A percentile compares a stretch with the other conserved stretches of the same genome.
Evolutionary conservation across 2,797 vertebrate species (phyloP).

Genomic region (Smutsia temminckii): DNA sequence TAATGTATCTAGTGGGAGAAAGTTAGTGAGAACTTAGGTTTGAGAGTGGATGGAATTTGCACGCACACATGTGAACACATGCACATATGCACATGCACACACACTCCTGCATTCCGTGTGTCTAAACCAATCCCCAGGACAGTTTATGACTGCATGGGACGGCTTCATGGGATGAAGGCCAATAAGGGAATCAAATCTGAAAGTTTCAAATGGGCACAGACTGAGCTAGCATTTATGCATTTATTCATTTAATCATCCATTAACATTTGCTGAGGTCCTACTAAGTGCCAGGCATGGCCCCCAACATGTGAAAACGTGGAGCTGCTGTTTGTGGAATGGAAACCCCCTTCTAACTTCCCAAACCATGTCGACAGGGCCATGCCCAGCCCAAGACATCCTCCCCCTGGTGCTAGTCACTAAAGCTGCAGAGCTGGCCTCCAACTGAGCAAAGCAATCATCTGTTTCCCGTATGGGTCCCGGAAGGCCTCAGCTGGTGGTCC

Average conservation of each 20-base stretch:
- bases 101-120: fast-evolving
- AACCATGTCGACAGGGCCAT: too few species aligned
- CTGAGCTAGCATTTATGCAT: fast-evolving
- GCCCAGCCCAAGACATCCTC: too few species aligned
- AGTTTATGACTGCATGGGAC: background rate
- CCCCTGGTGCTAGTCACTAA: background rate
- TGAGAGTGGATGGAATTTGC: background rate
- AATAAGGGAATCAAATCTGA: background rate
- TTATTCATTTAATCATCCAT: background rate
- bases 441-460: fast-evolving
- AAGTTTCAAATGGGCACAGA: fast-evolving
- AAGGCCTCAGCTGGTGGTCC: too few species aligned
- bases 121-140: too few species aligned
- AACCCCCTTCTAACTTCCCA: too few species aligned
- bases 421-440: too few species aligned
- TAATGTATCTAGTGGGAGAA: conserved; percentile 68
- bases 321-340: background rate
- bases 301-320: fast-evolving
- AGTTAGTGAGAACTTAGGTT: conserved; percentile 29
- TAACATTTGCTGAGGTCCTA: background rate
- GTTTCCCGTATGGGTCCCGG: background rate
- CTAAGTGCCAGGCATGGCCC: fast-evolving
- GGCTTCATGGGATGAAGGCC: background rate
- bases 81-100: fast-evolving
- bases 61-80: fast-evolving